Conservation (phyloP, 2,797 vertebrate species). For the Tolypeutes matacus region DNA sequence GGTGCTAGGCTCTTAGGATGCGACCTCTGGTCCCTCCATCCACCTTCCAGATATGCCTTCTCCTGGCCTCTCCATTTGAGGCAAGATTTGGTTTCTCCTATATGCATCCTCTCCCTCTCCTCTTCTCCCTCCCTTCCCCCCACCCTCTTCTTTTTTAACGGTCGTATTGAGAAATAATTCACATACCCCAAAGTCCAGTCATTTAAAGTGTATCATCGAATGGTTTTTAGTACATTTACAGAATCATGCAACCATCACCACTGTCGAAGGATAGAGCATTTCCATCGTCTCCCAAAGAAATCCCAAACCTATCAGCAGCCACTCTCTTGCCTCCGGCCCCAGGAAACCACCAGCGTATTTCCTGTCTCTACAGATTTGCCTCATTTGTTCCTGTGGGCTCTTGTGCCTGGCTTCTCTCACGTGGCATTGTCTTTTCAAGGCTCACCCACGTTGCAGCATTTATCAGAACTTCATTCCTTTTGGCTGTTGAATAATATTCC, state of each 20-base stretch:
- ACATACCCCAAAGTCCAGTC: neutral
- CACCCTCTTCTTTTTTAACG: neutral
- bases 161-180: neutral
- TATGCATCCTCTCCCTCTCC: neutral
- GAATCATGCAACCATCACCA: neutral
- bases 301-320: rapidly evolving
- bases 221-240: neutral
- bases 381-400: rapidly evolving
- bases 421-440: neutral
- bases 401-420: neutral
- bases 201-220: neutral
- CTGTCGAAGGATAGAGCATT: neutral
- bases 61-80: neutral
- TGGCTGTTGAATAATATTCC: rapidly evolving
- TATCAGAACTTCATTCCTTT: neutral
- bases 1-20: too few species aligned
- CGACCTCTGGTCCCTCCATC: neutral
- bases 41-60: neutral
- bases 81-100: neutral
- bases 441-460: rapidly evolving
- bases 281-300: neutral
- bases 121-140: neutral
- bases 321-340: too few species aligned
- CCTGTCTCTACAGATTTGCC: too few species aligned
- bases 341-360: neutral